Conservation (phyloP, 2,888 invertebrate species). For the Drosophila yooni region DNA sequence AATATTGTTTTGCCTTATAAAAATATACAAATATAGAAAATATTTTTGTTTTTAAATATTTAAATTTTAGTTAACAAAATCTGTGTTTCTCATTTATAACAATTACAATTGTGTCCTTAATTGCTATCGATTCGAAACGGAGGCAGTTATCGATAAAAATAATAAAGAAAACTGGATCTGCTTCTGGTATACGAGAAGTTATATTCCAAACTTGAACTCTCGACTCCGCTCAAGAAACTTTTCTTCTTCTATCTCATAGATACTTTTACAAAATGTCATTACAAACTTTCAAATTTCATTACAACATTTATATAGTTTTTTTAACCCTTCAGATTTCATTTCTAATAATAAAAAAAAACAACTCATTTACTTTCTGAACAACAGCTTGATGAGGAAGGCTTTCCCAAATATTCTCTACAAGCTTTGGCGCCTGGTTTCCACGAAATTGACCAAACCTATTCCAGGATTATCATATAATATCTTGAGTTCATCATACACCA, state of each 20-base stretch:
- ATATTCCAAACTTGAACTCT: not conserved
- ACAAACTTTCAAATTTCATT: no score
- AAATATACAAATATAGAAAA: not conserved
- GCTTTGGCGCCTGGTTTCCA: not conserved
- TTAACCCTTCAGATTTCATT: not conserved
- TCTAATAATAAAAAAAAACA: not conserved
- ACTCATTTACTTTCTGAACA: not conserved
- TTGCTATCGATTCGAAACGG: not conserved
- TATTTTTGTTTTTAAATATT: not conserved
- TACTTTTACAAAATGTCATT: no score
- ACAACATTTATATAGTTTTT: no score
- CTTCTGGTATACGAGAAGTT: not conserved
- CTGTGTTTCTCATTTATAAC: not conserved
- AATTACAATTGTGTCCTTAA: not conserved
- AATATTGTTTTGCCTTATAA: not conserved
- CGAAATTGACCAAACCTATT: no score
- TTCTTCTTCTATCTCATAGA: not conserved
- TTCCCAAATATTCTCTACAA: not conserved
- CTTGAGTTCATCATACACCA: no score
- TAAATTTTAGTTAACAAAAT: not conserved
- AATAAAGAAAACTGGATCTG: not conserved
- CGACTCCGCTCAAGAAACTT: not conserved
- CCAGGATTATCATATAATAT: not conserved
- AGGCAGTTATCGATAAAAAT: not conserved
- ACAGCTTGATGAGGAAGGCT: not conserved